Conservation (phyloP, 2,113 vertebrate genomes). For the Empidonax alnorum region DNA sequence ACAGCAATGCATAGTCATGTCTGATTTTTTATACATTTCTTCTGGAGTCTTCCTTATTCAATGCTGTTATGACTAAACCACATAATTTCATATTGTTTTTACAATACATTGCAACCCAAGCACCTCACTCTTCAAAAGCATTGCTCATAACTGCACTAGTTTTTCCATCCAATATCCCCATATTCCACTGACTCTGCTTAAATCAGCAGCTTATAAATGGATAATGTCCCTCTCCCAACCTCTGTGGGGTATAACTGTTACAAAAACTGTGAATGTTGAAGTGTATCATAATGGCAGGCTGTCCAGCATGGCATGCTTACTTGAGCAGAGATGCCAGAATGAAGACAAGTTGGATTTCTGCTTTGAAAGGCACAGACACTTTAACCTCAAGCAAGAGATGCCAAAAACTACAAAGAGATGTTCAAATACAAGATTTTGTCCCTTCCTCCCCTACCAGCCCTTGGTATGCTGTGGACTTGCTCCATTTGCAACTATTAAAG, state of each 20-base stretch:
- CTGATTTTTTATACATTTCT: background rate
- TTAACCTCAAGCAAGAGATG: background rate
- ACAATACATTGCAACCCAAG: background rate
- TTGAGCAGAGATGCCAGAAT: background rate
- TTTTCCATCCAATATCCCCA: background rate
- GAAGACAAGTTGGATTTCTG: background rate
- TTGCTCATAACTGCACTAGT: background rate
- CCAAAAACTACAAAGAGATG: background rate
- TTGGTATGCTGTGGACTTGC: background rate
- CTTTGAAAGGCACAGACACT: background rate
- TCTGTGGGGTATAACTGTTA: background rate
- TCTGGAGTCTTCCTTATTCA: background rate
- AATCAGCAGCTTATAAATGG: constrained; percentile 8
- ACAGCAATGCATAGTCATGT: background rate
- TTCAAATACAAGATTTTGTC: background rate
- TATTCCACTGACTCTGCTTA: background rate
- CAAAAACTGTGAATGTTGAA: background rate
- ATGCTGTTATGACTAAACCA: background rate
- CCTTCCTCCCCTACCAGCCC: background rate
- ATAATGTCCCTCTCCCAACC: background rate
- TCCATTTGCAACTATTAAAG: background rate
- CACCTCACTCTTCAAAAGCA: background rate
- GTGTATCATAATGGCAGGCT: background rate
- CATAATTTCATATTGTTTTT: background rate
- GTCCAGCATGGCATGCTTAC: background rate